Evolutionary conservation across 2,797 vertebrate genomes (phyloP).

Genomic region (Coregonus suidteri): DNA sequence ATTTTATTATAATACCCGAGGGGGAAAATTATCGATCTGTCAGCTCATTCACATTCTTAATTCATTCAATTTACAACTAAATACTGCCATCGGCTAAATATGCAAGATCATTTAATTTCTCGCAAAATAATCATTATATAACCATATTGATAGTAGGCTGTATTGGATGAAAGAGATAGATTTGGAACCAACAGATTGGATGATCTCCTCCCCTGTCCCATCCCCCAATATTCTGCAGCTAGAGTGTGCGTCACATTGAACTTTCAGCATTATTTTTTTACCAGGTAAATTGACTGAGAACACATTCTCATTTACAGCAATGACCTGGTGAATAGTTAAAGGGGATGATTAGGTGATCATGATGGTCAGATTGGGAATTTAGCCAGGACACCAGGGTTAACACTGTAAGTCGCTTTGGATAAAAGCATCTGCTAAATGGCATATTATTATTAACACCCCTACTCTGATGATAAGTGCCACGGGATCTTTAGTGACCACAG

Average conservation of each 20-base stretch:
- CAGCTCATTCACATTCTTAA: background rate
- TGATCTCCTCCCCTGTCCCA: background rate
- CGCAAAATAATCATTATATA: background rate
- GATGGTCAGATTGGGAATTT: no score
- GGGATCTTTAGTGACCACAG: no score
- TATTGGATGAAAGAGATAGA: background rate
- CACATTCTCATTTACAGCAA: no score
- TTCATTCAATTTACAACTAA: background rate
- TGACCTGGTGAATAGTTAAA: no score
- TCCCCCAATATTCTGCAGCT: background rate
- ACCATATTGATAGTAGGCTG: background rate
- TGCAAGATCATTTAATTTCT: background rate
- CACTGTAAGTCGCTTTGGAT: no score
- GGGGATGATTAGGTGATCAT: no score
- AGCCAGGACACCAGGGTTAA: no score
- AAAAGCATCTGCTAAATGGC: no score
- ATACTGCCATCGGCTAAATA: background rate
- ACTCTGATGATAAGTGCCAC: no score
- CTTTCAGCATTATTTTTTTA: background rate
- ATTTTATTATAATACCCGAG: background rate
- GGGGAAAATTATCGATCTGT: background rate
- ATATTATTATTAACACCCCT: no score
- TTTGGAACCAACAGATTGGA: background rate
- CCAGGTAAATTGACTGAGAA: no score
- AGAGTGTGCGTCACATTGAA: constrained; percentile 32